phyloP scores from a whole-genome alignment of 1,140 invertebrate genomes.

The Drosophila setifemur region DNA sequence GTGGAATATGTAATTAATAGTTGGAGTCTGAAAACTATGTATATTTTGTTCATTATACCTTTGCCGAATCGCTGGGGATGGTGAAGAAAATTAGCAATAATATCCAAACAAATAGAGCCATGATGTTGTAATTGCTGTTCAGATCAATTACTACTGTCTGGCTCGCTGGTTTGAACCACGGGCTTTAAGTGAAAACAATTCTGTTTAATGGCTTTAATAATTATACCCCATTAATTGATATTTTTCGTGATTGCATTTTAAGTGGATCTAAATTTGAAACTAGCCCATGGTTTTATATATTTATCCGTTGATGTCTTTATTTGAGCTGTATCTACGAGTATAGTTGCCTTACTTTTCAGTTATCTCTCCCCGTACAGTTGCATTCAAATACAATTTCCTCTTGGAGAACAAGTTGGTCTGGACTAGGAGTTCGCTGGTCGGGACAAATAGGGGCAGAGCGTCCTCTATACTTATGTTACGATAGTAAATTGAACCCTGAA shows the following conservation, averaged over 20 bases:
- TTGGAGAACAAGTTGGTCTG: slow-evolving; percentile 18
- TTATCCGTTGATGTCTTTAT: slow-evolving; percentile 12
- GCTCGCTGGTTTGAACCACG: neutral
- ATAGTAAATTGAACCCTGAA: slow-evolving; percentile 39
- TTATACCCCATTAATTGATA: slow-evolving; percentile 21
- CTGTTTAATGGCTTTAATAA: slow-evolving; percentile 4
- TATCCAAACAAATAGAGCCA: slow-evolving; percentile 16
- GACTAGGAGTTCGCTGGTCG: slow-evolving; percentile 15
- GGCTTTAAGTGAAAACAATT: slow-evolving; percentile 4
- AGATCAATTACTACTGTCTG: slow-evolving; percentile 14
- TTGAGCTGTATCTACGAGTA: neutral
- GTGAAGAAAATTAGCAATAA: slow-evolving; percentile 5
- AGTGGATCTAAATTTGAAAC: slow-evolving; percentile 1
- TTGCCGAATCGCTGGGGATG: neutral
- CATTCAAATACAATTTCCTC: slow-evolving; percentile 31
- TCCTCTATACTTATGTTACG: slow-evolving; percentile 47
- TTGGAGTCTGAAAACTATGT: neutral
- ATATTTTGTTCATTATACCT: neutral
- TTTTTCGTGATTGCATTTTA: slow-evolving; percentile 38
- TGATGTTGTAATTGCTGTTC: neutral
- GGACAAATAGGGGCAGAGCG: slow-evolving; percentile 32
- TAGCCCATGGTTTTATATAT: neutral
- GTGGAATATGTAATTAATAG: neutral
- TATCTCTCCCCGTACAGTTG: slow-evolving; percentile 22
- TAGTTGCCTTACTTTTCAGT: slow-evolving; percentile 1